Conservation (phyloP, 2,113 vertebrate species). For the Sula dactylatra region DNA sequence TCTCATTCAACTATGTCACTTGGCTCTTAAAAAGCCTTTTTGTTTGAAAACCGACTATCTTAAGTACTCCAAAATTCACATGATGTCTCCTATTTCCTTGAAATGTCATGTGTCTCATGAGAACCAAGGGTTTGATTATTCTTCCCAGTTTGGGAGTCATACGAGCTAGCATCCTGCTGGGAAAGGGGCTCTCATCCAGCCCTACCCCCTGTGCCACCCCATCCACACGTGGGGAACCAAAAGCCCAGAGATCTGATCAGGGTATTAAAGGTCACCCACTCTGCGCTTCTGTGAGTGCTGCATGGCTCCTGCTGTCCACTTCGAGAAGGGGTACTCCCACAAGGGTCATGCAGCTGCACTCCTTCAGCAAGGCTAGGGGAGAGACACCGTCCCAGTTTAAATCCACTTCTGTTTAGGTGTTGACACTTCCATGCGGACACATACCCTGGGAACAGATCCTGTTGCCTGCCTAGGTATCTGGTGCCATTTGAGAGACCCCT, state of each 20-base stretch:
- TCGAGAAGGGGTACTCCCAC: neutral
- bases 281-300: neutral
- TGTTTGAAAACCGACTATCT: constrained; percentile 17
- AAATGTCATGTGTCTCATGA: constrained; percentile 11
- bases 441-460: neutral
- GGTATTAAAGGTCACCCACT: neutral
- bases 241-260: neutral
- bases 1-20: neutral
- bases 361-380: neutral
- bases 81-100: constrained; percentile 29
- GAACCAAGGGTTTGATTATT: neutral
- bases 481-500: neutral
- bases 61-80: constrained; percentile 10
- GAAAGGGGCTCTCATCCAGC: neutral
- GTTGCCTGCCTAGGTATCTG: neutral
- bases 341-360: neutral
- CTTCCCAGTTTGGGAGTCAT: neutral
- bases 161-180: neutral
- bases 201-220: neutral
- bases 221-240: neutral
- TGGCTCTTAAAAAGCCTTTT: constrained; percentile 31
- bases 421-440: neutral
- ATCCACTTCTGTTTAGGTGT: neutral
- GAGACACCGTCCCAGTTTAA: neutral
- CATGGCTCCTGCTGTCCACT: rapidly evolving